Percentiles rank a stretch among this genome's conserved stretches.
These are phyloP conservation scores for Entosphenus tridentatus DNA, from an alignment of 2,113 vertebrate species.

Conservation along the genomic window DNA sequence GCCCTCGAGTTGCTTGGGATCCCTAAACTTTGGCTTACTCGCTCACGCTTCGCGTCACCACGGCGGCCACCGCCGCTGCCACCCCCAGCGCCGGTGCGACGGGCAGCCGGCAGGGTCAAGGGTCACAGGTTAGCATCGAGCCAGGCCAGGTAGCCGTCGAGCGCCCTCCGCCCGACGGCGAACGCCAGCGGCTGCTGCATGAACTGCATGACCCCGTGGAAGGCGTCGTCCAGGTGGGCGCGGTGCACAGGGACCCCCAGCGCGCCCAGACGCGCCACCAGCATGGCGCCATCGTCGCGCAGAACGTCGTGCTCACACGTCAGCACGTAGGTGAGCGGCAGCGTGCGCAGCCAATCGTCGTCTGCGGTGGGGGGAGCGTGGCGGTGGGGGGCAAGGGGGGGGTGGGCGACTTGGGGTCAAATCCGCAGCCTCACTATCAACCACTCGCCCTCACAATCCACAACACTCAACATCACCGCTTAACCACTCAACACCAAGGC, in stretches of 20 bases:
- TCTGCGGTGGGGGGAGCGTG: conserved; percentile 45
- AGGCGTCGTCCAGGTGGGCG: conserved; percentile 65
- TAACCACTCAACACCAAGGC: too few species aligned
- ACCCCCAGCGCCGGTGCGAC: too few species aligned
- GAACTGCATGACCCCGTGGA: conserved; percentile 80
- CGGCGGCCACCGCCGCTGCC: too few species aligned
- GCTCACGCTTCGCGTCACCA: too few species aligned
- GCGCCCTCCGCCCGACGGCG: conserved; percentile 35
- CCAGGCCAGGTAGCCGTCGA: conserved; percentile 55
- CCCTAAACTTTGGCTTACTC: too few species aligned
- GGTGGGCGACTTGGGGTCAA: too few species aligned
- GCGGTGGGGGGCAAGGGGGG: too few species aligned
- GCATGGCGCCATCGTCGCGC: conserved; percentile 74
- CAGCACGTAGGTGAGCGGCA: conserved; percentile 59
- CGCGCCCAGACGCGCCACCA: conserved; percentile 39
- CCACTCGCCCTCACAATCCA: too few species aligned
- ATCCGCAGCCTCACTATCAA: too few species aligned
- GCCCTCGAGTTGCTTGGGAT: too few species aligned
- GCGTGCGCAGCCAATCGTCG: conserved; percentile 23
- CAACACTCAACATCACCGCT: too few species aligned
- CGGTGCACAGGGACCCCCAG: conserved; percentile 48
- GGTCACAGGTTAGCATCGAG: conserved; percentile 51
- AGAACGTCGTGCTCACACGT: conserved; percentile 79
- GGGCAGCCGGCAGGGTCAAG: too few species aligned
- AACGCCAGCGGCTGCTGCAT: conserved; percentile 44